Evolutionary conservation across 2,797 vertebrate species (phyloP), one percentile per base, ranked within the genome.

Genomic region (Glossophaga mutica): DNA sequence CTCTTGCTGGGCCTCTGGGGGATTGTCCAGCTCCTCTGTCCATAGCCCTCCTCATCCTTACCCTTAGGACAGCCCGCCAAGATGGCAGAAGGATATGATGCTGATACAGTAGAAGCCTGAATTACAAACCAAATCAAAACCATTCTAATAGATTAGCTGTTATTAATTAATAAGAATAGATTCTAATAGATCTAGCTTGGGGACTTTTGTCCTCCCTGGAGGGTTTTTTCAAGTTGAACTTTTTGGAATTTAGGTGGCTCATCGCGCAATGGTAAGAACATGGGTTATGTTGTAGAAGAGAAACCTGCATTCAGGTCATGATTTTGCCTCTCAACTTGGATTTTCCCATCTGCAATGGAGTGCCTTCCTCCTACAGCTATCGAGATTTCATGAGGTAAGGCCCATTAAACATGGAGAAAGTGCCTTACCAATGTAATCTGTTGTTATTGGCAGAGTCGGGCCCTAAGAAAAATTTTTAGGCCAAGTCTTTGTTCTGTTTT

Each of bases 401-500:
- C 14, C 44, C 57, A 22, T 55, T 39, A 79, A 39, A 81, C 16
- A n/a, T 2, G 7, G 8, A 46, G 39, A 32, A 46, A 39, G 14
- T 5, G 3, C 5, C 39, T 93, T 14, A 70, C 42, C 50, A 74
- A 81, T 18, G 39, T 3, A 19, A 57, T 3, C 55, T 79, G 32
- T 32, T 74, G 37, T 70, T 73, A 67, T 16, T 34, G 39, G 55
- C 44, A 92, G 59, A 95, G 42, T 86, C 48, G 84, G 18, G 18
- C 29, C 83, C 44, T 74, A 59, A 71, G 62, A 12, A 78, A 76
- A 94, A 83, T n/a, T 29, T 67, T 55, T 57, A 88, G 67, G 50
- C 50, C 83, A 48, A 39, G 34, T 39, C 50, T 79, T 78, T 55
- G n/a, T 65, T 71, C 18, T 82, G 55, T 24, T 67, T 82, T 83